phyloP scores from a whole-genome alignment of 2,888 invertebrate species.

The Dorcus hopei region DNA sequence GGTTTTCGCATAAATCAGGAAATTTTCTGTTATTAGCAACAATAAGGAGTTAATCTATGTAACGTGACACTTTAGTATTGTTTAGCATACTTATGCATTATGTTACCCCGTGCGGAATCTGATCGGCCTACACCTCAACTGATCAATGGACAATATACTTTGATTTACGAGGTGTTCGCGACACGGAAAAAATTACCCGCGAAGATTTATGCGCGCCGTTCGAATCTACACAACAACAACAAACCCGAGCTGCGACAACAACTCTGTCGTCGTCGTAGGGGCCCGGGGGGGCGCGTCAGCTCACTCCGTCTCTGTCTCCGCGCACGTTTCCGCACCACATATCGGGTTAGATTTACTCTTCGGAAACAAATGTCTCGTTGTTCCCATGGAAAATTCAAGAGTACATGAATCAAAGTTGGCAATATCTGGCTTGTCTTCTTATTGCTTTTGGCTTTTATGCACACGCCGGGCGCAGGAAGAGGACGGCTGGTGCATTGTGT shows the following conservation, averaged over 20 bases:
- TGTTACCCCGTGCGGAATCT: constrained; percentile 12
- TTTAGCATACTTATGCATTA: constrained; percentile 10
- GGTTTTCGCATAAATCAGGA: background rate
- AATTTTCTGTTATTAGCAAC: constrained; percentile 21
- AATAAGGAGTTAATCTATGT: constrained; percentile 20
- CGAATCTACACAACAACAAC: constrained; percentile 19
- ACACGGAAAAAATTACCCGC: constrained; percentile 24
- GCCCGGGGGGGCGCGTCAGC: no score
- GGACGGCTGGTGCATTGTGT: background rate
- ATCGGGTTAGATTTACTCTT: no score
- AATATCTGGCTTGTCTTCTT: constrained; percentile 1
- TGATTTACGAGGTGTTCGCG: constrained; percentile 38
- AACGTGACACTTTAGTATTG: constrained; percentile 17
- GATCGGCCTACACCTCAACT: constrained; percentile 16
- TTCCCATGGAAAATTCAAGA: constrained; percentile 1
- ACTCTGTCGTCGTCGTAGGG: no score
- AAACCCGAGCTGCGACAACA: no score
- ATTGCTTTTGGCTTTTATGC: background rate
- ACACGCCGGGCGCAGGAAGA: background rate
- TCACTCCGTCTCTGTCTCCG: no score
- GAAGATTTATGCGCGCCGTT: constrained; percentile 24
- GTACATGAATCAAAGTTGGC: constrained; percentile 2
- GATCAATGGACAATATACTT: constrained; percentile 23
- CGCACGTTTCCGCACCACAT: no score
- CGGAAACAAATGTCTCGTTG: background rate